These are phyloP conservation scores for Lycaena phlaeas DNA, from an alignment of 2,888 invertebrate species.

Conservation along the genomic window DNA sequence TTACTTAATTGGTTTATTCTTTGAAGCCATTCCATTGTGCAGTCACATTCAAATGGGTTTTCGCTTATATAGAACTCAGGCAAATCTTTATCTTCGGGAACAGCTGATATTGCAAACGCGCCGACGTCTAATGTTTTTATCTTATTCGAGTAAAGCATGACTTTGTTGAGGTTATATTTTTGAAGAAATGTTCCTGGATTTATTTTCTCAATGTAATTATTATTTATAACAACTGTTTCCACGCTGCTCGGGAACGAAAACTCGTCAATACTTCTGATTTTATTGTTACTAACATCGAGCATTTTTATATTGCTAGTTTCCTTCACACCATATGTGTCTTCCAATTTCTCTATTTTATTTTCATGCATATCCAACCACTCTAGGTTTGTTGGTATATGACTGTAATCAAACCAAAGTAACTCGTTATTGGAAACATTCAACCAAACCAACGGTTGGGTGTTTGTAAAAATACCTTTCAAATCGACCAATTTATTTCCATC, in stretches of 20 bases:
- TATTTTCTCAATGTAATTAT: conserved; percentile 80
- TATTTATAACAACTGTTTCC: conserved; percentile 80
- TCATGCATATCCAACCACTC: conserved; percentile 88
- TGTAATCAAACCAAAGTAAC: conserved; percentile 85
- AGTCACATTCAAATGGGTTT: conserved; percentile 89
- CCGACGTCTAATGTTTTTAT: conserved; percentile 81
- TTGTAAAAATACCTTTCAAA: conserved; percentile 84
- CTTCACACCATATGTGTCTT: conserved; percentile 80
- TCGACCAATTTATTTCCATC: conserved; percentile 85
- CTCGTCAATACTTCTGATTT: conserved; percentile 77
- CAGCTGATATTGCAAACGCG: conserved; percentile 78
- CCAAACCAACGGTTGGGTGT: conserved; percentile 82
- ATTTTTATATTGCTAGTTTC: conserved; percentile 79
- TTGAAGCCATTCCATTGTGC: conserved; percentile 90
- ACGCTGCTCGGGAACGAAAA: conserved; percentile 82
- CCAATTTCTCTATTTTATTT: conserved; percentile 82
- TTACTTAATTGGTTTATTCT: conserved; percentile 83
- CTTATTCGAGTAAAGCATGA: conserved; percentile 83
- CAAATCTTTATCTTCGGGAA: conserved; percentile 77
- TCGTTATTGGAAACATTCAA: conserved; percentile 87
- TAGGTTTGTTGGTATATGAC: conserved; percentile 81
- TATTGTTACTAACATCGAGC: conserved; percentile 84
- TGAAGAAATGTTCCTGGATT: conserved; percentile 80
- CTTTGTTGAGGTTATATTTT: conserved; percentile 81
- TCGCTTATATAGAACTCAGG: conserved; percentile 86